Evolutionary conservation across 2,113 vertebrate species (phyloP).

Genomic region (Heloderma charlesbogerti): DNA sequence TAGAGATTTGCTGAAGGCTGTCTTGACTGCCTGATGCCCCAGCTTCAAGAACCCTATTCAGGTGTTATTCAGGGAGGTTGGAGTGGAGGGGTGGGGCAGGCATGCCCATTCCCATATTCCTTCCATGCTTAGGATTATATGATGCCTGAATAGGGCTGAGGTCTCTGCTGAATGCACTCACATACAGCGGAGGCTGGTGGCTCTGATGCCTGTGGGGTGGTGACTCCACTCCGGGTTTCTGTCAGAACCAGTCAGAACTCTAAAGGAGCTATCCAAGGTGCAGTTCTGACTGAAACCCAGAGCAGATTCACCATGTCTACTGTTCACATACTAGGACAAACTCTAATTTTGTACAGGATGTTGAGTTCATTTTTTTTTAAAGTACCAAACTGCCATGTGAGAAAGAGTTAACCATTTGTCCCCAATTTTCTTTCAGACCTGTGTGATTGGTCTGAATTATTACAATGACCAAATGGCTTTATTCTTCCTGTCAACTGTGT

Average conservation of each 20-base stretch:
- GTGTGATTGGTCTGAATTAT: constrained; percentile 80
- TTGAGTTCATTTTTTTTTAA: constrained; percentile 29
- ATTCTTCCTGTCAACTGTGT: constrained; percentile 84
- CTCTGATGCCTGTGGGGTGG: too few species aligned
- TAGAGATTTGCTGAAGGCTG: background rate
- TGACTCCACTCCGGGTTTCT: too few species aligned
- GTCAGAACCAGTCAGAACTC: too few species aligned
- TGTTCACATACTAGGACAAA: background rate
- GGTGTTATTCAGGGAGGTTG: too few species aligned
- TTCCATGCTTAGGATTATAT: background rate
- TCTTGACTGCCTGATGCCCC: background rate
- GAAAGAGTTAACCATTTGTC: constrained; percentile 57
- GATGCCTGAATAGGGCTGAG: background rate
- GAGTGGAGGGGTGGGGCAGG: background rate
- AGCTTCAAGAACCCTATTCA: background rate
- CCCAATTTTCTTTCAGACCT: constrained; percentile 65
- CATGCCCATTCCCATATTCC: background rate
- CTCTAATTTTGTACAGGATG: background rate
- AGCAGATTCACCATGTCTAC: background rate
- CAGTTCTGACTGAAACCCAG: too few species aligned
- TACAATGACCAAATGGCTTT: constrained; percentile 84
- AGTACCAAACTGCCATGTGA: constrained; percentile 30
- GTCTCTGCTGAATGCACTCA: background rate
- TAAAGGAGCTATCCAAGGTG: too few species aligned
- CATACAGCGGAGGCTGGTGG: too few species aligned